These are phyloP conservation scores for Lerema accius DNA, from an alignment of 1,140 invertebrate genomes.

Conservation along the genomic window DNA sequence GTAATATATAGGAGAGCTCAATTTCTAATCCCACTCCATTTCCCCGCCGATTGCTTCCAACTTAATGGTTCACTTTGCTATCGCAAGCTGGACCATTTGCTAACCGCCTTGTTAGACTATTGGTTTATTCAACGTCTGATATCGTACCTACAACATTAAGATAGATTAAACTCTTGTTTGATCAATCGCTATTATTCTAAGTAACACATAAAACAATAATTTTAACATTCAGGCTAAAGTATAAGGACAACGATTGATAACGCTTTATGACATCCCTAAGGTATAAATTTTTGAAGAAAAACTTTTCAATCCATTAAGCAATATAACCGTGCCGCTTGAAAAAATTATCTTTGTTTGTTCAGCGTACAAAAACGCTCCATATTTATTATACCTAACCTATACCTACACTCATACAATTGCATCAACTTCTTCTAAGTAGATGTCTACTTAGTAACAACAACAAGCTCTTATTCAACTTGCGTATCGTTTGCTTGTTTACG, in stretches of 20 bases:
- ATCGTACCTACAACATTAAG: constrained; percentile 4
- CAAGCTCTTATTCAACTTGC: background rate
- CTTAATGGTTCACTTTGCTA: constrained; percentile 29
- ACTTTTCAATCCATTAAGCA: constrained; percentile 30
- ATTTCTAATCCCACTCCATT: constrained; percentile 28
- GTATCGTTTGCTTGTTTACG: constrained; percentile 7
- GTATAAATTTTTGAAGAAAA: constrained; percentile 24
- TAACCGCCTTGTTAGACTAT: constrained; percentile 26
- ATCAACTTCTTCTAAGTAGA: background rate
- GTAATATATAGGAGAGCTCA: constrained; percentile 17
- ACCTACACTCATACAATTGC: background rate
- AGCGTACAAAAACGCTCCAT: background rate
- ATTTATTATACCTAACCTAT: background rate
- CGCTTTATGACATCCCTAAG: constrained; percentile 13
- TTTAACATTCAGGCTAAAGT: background rate
- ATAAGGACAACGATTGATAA: background rate
- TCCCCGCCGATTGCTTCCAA: constrained; percentile 27
- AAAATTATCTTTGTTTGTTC: constrained; percentile 9
- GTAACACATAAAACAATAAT: background rate
- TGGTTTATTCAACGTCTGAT: constrained; percentile 23
- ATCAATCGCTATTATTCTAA: background rate
- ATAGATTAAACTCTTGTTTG: too few relatives aligned
- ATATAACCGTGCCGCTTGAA: constrained; percentile 22
- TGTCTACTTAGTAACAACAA: background rate
- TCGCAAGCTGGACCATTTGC: constrained; percentile 29